Conservation (phyloP, 2,113 vertebrate genomes). For the Bombycilla garrulus region DNA sequence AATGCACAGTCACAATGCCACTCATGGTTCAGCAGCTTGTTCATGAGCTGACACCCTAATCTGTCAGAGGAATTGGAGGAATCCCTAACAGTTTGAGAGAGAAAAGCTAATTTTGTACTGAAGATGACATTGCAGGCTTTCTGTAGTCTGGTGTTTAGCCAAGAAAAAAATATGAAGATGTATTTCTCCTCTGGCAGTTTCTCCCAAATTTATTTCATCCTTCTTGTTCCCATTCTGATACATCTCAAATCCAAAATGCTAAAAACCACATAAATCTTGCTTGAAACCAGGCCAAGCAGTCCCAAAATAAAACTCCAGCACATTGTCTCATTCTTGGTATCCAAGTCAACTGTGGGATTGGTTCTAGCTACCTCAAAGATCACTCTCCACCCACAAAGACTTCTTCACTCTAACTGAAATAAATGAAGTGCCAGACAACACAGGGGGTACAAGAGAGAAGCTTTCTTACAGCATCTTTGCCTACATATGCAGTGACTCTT, state of each 20-base stretch:
- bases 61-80: neutral
- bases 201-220: neutral
- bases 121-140: neutral
- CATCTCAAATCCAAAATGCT: neutral
- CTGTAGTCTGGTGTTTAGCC: neutral
- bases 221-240: neutral
- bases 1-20: neutral
- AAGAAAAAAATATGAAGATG: neutral
- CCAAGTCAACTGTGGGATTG: neutral
- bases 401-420: slow-evolving; percentile 19
- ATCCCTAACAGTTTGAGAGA: neutral
- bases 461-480: neutral
- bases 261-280: neutral
- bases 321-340: neutral
- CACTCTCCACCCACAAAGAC: slow-evolving; percentile 17
- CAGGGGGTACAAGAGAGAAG: neutral
- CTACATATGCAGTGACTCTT: neutral
- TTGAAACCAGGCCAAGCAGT: slow-evolving; percentile 26
- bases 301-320: slow-evolving; percentile 11
- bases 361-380: neutral
- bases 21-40: neutral
- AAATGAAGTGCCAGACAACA: slow-evolving; percentile 33
- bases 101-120: neutral
- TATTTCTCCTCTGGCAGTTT: neutral
- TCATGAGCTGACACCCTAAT: neutral